phyloP scores from a whole-genome alignment of 2,888 invertebrate genomes.

The Drosophila borborema region DNA sequence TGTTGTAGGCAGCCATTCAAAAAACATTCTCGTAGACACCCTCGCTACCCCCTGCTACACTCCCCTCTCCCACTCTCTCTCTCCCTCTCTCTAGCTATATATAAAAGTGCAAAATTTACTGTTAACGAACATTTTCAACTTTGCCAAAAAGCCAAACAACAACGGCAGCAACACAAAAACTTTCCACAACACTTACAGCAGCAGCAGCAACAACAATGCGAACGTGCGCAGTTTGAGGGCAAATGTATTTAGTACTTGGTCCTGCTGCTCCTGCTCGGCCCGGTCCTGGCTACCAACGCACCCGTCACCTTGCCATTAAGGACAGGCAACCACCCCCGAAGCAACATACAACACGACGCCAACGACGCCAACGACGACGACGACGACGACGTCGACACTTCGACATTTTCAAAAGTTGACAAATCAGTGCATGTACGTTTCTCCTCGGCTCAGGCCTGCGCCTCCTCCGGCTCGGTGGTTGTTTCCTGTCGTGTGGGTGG shows the following conservation, averaged over 20 bases:
- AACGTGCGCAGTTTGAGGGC: conserved; percentile 40
- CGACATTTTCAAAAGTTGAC: conserved; percentile 82
- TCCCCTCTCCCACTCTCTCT: neutral
- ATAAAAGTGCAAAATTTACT: conserved; percentile 75
- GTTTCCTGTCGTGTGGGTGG: conserved; percentile 37
- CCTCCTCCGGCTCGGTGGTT: conserved; percentile 47
- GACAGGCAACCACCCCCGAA: conserved; percentile 65
- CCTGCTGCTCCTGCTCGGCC: neutral
- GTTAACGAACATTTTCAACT: conserved; percentile 79
- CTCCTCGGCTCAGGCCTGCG: conserved; percentile 11
- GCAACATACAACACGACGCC: conserved; percentile 22
- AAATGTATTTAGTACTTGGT: conserved; percentile 77
- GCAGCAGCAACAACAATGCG: conserved; percentile 70
- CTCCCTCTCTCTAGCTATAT: conserved; percentile 26
- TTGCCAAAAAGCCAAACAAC: conserved; percentile 81
- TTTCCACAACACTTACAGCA: conserved; percentile 75
- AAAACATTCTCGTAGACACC: conserved; percentile 64
- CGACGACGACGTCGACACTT: conserved; percentile 67
- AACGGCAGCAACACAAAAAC: conserved; percentile 78
- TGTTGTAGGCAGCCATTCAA: conserved; percentile 76
- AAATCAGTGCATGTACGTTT: conserved; percentile 77
- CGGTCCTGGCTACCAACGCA: conserved; percentile 31
- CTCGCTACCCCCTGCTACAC: neutral
- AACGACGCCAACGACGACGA: conserved; percentile 39
- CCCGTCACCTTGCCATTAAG: conserved; percentile 67